Base-by-base conservation (phyloP, 2,113 vertebrate genomes). In the Cygnus buccinator region DNA sequence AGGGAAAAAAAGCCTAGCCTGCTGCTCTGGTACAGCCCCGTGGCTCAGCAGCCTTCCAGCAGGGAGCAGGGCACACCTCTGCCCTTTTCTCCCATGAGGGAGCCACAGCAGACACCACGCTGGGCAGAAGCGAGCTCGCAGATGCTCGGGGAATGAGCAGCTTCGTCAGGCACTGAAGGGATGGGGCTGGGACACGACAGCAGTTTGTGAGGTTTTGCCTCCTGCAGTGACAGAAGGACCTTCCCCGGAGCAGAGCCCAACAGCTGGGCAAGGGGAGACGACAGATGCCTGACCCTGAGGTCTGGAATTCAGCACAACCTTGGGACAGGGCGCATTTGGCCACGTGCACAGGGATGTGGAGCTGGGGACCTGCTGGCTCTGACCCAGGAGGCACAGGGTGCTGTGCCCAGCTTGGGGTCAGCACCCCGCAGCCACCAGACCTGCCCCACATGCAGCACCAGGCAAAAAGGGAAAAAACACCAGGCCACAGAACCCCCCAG, bases 231-330 rank as follows among this genome's bases (percentile, higher is more conserved):
- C 78, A 44, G 26, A 84, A 8, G 9, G 70, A 68, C 13, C 23
- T 33, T 28, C 21, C 20, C 57, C 5, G 1, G 26, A 13, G 61
- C 70, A 66, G 61, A 74, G 54, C 46, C 25, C 25, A 55, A 28
- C 48, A 76, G 54, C 54, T 61, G 55, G 35, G 68, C 29, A 57
- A 83, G 62, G 37, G 50, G 59, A 91, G 57, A 3, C 8, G 63
- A 29, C 12, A 54, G 83, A 66, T 2, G 26, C 10, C 41, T 37
- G 31, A 2, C 0, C 0, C 50, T 6, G 63, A 70, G 16, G 23
- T 55, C 1, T 62, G 63, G 28, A n/a, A 41, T 14, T 7, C 73
- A 81, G 33, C 29, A 14, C 6, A 26, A n/a, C 57, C 67, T 35
- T 35, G 37, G 61, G 37, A 19, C 4, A 7, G 18, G 65, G 37